Conservation (phyloP, 2,113 vertebrate genomes). For the Mobula birostris region DNA sequence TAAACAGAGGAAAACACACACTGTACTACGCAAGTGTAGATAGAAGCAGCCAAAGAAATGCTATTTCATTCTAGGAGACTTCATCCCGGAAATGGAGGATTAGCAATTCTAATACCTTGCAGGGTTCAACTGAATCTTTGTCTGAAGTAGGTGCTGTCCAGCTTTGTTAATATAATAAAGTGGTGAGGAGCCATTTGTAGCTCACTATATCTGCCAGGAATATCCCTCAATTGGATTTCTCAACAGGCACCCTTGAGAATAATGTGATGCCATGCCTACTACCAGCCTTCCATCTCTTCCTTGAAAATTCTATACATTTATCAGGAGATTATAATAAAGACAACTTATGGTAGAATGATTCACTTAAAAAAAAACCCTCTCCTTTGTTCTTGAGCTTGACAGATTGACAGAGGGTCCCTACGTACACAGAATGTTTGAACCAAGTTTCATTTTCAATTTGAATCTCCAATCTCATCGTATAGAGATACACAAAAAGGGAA, state of each 20-base stretch:
- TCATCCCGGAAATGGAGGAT: background rate
- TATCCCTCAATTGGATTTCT: background rate
- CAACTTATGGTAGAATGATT: background rate
- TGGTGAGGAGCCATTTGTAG: background rate
- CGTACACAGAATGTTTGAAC: background rate
- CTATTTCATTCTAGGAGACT: background rate
- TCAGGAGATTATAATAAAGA: too few species aligned
- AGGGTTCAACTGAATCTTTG: background rate
- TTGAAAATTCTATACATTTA: background rate
- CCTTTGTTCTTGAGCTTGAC: background rate
- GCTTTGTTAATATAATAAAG: background rate
- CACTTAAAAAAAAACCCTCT: background rate
- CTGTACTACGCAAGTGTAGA: background rate
- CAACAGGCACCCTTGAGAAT: background rate
- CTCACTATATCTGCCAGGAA: background rate
- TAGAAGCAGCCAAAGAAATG: background rate
- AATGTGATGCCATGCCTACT: background rate
- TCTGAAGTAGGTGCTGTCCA: background rate
- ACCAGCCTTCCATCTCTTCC: background rate
- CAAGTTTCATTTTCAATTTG: background rate
- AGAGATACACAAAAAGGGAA: background rate
- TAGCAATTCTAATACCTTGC: background rate
- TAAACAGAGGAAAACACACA: background rate
- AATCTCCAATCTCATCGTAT: background rate
- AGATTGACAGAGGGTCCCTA: background rate